Evolutionary conservation across 2,797 vertebrate species (phyloP).

Genomic region (Anas capensis): DNA sequence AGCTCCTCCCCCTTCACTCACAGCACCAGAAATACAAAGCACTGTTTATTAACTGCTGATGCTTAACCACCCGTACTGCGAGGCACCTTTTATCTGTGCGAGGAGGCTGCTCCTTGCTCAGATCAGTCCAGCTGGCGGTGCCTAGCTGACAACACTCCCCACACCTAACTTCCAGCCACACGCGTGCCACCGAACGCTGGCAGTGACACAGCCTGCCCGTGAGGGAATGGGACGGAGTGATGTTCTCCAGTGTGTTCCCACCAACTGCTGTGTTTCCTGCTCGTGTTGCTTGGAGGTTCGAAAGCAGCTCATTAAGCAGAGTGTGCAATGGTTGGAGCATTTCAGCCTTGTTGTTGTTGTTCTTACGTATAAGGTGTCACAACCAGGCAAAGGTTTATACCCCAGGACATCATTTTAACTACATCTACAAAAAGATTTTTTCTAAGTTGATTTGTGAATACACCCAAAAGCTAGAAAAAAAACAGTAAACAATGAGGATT

Average conservation of each 20-base stretch:
- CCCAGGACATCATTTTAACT: not conserved
- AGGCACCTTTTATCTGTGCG: rapidly evolving
- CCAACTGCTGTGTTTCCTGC: rapidly evolving
- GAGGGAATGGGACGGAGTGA: not conserved
- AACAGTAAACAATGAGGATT: not conserved
- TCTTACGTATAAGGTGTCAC: not conserved
- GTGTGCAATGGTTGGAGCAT: not conserved
- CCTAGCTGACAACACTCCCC: not conserved
- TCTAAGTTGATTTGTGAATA: not conserved
- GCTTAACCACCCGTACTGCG: not conserved
- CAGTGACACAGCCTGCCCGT: not conserved
- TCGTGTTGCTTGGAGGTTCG: not conserved
- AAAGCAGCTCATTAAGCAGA: not conserved
- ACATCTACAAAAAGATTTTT: not conserved
- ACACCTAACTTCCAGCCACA: rapidly evolving
- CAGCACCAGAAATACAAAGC: not conserved
- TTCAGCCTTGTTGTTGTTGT: not conserved
- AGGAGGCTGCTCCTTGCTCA: not conserved
- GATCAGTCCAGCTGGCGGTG: not conserved
- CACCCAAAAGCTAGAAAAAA: not conserved
- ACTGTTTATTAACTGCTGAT: not conserved
- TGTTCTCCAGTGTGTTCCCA: not conserved
- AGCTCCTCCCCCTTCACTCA: not conserved
- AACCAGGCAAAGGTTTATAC: not conserved
- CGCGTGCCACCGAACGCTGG: not conserved